phyloP scores from a whole-genome alignment of 2,888 invertebrate genomes.

The Cephus sareptanus region DNA sequence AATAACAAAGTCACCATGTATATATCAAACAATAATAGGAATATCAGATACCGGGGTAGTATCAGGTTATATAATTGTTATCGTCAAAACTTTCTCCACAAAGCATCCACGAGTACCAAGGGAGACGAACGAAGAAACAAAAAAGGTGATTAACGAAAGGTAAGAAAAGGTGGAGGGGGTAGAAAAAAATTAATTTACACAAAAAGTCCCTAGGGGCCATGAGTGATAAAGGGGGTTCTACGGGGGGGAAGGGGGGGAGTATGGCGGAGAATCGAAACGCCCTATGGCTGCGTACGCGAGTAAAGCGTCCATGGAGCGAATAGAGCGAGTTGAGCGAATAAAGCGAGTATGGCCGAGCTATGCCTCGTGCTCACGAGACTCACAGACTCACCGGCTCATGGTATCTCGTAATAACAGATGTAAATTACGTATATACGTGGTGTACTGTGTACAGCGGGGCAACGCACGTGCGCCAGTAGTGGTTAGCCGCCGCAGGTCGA shows the following conservation, averaged over 20 bases:
- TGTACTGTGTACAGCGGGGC: not conserved
- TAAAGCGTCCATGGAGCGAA: conserved; percentile 6
- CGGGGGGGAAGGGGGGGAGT: not conserved
- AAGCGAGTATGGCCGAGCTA: not conserved
- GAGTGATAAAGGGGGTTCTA: not conserved
- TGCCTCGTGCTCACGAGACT: not conserved
- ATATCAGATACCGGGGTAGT: not conserved
- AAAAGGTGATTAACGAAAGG: not conserved
- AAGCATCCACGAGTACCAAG: not conserved
- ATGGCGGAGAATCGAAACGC: conserved; percentile 35
- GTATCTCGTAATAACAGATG: conserved; percentile 63
- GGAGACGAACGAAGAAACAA: not conserved
- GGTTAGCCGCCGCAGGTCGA: conserved; percentile 59
- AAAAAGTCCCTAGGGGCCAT: not conserved
- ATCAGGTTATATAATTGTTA: not conserved
- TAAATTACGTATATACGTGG: conserved; percentile 62
- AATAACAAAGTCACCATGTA: not conserved
- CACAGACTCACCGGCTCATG: not conserved
- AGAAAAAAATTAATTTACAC: not conserved
- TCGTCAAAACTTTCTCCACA: not conserved
- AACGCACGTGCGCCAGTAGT: conserved; percentile 10
- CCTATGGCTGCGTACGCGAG: conserved; percentile 4
- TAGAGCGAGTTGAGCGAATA: conserved; percentile 27
- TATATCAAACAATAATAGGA: not conserved
- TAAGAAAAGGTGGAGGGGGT: not conserved